phyloP scores from a whole-genome alignment of 2,797 vertebrate genomes.

The Amblyopsis hoosieri region DNA sequence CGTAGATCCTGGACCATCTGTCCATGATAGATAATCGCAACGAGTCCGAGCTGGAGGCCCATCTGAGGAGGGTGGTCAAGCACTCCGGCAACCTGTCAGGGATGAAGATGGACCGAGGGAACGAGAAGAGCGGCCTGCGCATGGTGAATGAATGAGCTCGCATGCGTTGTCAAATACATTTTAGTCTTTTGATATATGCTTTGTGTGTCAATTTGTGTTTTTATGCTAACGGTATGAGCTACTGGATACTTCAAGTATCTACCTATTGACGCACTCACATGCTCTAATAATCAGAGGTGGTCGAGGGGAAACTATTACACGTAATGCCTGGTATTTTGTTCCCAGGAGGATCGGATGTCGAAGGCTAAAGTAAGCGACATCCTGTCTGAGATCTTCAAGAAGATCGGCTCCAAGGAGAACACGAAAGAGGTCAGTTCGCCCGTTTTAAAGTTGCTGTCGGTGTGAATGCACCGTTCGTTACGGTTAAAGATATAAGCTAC shows the following conservation, averaged over 20 bases:
- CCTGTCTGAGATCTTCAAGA: conserved; percentile 98
- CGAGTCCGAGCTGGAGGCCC: conserved; percentile 93
- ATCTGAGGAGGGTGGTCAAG: conserved; percentile 90
- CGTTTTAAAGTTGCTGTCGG: too few species aligned
- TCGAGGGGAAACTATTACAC: too few species aligned
- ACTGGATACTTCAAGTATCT: too few species aligned
- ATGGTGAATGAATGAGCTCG: conserved; percentile 68
- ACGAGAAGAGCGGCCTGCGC: conserved; percentile 87
- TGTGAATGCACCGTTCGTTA: too few species aligned
- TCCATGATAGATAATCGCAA: conserved; percentile 98
- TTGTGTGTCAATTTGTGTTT: too few species aligned
- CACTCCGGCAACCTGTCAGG: conserved; percentile 85
- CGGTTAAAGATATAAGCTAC: too few species aligned
- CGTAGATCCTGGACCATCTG: conserved; percentile 93
- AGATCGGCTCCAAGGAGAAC: conserved; percentile 99
- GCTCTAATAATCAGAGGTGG: too few species aligned
- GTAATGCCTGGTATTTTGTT: conserved; percentile 12
- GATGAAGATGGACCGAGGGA: conserved; percentile 87
- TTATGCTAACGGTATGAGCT: too few species aligned
- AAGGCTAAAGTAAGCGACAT: conserved; percentile 97
- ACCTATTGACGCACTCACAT: too few species aligned
- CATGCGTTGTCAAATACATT: too few species aligned
- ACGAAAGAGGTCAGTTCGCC: conserved; percentile 88
- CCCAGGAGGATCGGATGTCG: conserved; percentile 91
- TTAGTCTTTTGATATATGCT: too few species aligned